A percentile compares a stretch with the other conserved stretches of the same genome.
Evolutionary conservation across 2,888 invertebrate genomes (phyloP).

Genomic region (Plemyria rubiginata): DNA sequence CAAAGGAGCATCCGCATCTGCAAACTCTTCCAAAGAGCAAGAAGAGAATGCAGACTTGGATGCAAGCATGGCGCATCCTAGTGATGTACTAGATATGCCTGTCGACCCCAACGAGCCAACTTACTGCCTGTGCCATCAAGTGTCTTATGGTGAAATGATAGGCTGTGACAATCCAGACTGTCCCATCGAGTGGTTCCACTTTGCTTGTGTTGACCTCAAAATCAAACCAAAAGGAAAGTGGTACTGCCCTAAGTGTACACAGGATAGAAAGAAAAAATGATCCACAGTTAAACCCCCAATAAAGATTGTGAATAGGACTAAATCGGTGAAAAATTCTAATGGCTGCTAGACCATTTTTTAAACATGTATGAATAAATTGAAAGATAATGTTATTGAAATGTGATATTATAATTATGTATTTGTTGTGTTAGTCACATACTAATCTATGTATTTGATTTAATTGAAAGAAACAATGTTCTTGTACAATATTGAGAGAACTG

Average conservation of each 20-base stretch:
- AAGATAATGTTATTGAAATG: constrained; percentile 28
- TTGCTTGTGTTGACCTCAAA: constrained; percentile 95
- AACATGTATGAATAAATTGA: constrained; percentile 24
- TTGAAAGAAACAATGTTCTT: constrained; percentile 15
- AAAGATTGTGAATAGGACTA: constrained; percentile 74
- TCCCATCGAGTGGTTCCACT: constrained; percentile 98
- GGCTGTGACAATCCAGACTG: constrained; percentile 96
- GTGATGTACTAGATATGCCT: constrained; percentile 95
- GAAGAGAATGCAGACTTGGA: constrained; percentile 81
- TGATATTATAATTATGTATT: constrained; percentile 32
- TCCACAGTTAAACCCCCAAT: constrained; percentile 63
- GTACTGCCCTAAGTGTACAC: constrained; percentile 97
- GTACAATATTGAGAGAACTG: constrained; percentile 17
- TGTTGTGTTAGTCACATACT: constrained; percentile 9
- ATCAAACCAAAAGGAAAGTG: constrained; percentile 97
- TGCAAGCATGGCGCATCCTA: constrained; percentile 90
- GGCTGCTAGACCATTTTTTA: constrained; percentile 39
- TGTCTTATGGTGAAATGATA: constrained; percentile 98
- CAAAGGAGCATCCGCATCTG: constrained; percentile 67
- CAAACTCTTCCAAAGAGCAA: constrained; percentile 70
- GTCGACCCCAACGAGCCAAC: constrained; percentile 99
- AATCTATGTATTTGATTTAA: constrained; percentile 6
- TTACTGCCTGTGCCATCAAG: constrained; percentile 98
- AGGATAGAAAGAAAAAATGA: constrained; percentile 92
- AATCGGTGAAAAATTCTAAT: constrained; percentile 68